Base-by-base conservation (phyloP, 1,140 invertebrate genomes). In the Apolygus lucorum region DNA sequence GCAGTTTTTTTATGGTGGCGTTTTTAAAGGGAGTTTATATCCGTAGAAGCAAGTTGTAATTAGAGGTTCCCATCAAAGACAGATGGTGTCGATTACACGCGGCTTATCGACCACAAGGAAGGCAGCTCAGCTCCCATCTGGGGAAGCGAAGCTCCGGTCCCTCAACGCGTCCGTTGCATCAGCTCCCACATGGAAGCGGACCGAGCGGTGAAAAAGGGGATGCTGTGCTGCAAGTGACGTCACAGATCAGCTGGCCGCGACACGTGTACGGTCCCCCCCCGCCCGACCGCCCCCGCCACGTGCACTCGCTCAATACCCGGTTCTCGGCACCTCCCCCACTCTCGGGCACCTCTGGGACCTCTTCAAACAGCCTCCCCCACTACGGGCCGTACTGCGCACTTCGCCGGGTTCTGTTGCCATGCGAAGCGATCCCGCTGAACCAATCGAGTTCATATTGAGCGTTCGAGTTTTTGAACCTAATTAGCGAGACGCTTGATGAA, bases 191-290 rank as follows among this genome's bases (percentile, higher is more conserved):
- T n/a, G n/a, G n/a, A n/a, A n/a, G n/a, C n/a, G n/a, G n/a, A n/a
- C n/a, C 34, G 34, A 49, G 34, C 8, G 34, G 17, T 49, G 34
- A 49, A 22, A 59, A 59, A 24, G 54, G 11, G 54, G 54, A 59
- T 59, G 54, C 54, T 59, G 54, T 59, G 54, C 54, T 11, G 54
- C 54, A 24, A 4, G 22, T 59, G 54, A 59, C 54, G 54, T 59
- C 54, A 59, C 54, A 59, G 54, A 59, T 59, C 54, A 59, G 65
- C 27, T 59, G 54, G 11, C 2, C 34, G 27, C 29, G 65, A 67
- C 63, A 28, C 26, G 65, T 34, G 65, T 67, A 21, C 65, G 27
- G n/a, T 29, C 65, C 14, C 11, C 65, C 63, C 13, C 14, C 14
- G 8, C 54, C 22, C 22, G 8, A 4, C 11, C 54, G 8, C 11